Evolutionary conservation across 2,888 invertebrate genomes (phyloP).

Genomic region (Tolmerus cingulatus): DNA sequence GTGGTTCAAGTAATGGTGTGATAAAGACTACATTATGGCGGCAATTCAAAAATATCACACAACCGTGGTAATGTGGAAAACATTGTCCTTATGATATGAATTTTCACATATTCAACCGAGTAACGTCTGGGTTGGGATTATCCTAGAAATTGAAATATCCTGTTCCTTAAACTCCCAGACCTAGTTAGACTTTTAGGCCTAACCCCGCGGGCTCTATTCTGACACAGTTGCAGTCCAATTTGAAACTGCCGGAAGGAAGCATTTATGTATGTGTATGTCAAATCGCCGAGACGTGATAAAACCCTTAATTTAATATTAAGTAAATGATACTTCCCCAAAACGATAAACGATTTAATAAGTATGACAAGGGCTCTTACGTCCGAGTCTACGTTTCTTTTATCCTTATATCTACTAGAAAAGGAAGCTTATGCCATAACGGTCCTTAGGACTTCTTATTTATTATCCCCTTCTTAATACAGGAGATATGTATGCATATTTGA

Average conservation of each 20-base stretch:
- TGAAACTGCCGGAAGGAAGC: neutral
- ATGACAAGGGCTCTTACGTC: neutral
- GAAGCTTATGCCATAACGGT: neutral
- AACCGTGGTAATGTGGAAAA: neutral
- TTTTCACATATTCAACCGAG: neutral
- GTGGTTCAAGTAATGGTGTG: neutral
- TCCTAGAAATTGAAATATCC: constrained; percentile 6
- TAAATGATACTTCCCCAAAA: neutral
- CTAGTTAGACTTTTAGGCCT: neutral
- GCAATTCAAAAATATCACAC: neutral
- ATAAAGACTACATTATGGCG: neutral
- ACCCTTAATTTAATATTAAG: neutral
- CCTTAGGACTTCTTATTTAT: neutral
- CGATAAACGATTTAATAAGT: neutral
- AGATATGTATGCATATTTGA: no score
- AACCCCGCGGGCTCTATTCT: neutral
- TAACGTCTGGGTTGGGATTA: neutral
- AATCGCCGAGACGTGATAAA: neutral
- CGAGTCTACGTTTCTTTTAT: neutral
- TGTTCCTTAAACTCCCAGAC: neutral
- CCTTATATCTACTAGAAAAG: neutral
- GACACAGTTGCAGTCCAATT: neutral
- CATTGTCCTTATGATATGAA: neutral
- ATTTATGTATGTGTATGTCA: neutral
- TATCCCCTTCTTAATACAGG: no score